Base-by-base conservation (phyloP, 2,888 invertebrate species). In the Endomychus coccineus region DNA sequence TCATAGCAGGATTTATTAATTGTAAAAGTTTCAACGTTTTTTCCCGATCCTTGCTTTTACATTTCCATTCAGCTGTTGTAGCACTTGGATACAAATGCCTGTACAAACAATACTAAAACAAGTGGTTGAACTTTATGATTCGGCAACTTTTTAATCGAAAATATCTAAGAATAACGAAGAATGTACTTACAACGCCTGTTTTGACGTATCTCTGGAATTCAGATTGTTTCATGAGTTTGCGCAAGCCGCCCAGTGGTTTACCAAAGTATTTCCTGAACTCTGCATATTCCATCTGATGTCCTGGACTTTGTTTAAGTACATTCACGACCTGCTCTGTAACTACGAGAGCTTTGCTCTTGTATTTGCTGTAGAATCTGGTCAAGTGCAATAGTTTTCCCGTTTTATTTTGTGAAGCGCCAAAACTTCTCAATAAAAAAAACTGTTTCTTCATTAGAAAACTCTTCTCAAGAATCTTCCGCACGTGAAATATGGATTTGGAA, bases 401-500 rank as follows among this genome's bases (percentile, higher is more conserved):
- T 29, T 65, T 61, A 42, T 52, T 55, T 29, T 59, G 60, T 22
- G 69, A 62, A 23, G 67, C 62, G 1, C 61, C 60, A 1, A 55
- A 51, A 11, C 64, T 64, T 49, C 71, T 71, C 42, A 75, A 68
- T 46, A 68, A 69, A 54, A 73, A 75, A 14, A 62, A 51, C 63
- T 85, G 84, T 48, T 77, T 75, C 0, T 68, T 70, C 21, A 84
- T 68, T 4, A 85, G 58, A 21, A 74, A 70, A 30, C 73, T 62
- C 4, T 69, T 62, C 1, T 73, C 43, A n/a, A 86, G 59, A 40
- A 69, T 66, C 56, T 80, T 81, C 31, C 81, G 68, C 43, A 74
- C 69, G 54, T 80, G 79, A 58, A 74, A 78, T 16, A 78, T 51
- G 2, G 74, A 68, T 53, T 80, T 80, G 1, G 77, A 59, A 59